Conservation (phyloP, 2,888 invertebrate genomes). For the Apodemia duryi region DNA sequence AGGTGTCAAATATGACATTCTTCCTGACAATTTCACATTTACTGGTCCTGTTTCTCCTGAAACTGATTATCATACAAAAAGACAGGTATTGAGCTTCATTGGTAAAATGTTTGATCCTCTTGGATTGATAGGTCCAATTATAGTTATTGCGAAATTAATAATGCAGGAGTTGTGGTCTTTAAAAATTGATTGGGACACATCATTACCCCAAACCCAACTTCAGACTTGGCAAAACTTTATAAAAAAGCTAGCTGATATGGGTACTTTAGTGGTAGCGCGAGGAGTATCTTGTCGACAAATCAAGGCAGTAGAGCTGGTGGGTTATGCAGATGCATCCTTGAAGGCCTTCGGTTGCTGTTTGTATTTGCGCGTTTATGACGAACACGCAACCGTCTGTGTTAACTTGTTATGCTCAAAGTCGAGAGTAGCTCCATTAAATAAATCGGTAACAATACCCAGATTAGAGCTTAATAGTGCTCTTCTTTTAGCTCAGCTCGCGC, state of each 20-base stretch:
- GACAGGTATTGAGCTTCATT: slow-evolving; percentile 29
- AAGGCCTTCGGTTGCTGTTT: slow-evolving; percentile 20
- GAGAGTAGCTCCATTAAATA: slow-evolving; percentile 22
- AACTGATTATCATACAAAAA: slow-evolving; percentile 23
- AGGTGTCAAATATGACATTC: slow-evolving; percentile 23
- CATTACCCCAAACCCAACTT: slow-evolving; percentile 20
- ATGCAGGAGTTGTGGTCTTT: slow-evolving; percentile 29
- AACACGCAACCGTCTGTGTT: slow-evolving; percentile 15
- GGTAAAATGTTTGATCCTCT: slow-evolving; percentile 30
- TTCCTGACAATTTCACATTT: slow-evolving; percentile 18
- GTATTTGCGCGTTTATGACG: slow-evolving; percentile 24
- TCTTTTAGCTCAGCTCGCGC: neutral
- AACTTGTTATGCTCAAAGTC: slow-evolving; percentile 27
- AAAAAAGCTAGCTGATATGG: slow-evolving; percentile 13
- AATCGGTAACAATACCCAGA: slow-evolving; percentile 23
- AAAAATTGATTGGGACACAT: slow-evolving; percentile 23
- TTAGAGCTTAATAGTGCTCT: slow-evolving; percentile 1
- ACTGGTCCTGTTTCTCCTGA: slow-evolving; percentile 10
- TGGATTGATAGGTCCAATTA: slow-evolving; percentile 29
- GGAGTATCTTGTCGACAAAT: neutral
- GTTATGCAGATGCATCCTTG: slow-evolving; percentile 26
- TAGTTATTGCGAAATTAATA: slow-evolving; percentile 26
- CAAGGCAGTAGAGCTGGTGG: slow-evolving; percentile 21
- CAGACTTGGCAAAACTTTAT: slow-evolving; percentile 16
- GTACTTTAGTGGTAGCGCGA: too few relatives aligned